Conservation (phyloP, 1,140 invertebrate species). For the Drosophila rhopaloa region DNA sequence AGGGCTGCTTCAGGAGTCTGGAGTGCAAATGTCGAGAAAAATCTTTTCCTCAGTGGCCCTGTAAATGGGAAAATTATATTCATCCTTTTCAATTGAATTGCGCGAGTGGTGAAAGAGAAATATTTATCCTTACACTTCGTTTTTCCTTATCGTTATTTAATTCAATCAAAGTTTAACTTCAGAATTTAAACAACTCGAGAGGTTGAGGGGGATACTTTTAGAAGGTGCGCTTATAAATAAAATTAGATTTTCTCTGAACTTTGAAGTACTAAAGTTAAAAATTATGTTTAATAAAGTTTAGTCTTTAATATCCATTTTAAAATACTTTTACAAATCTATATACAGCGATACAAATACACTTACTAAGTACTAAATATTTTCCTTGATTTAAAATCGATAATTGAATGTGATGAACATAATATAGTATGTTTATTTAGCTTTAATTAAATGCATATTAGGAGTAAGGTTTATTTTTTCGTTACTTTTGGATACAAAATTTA, state of each 20-base stretch:
- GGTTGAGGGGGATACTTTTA: neutral
- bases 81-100: constrained; percentile 34
- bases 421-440: too few relatives aligned
- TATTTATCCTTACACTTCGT: constrained; percentile 32
- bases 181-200: constrained; percentile 3
- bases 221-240: neutral
- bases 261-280: neutral
- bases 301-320: too few relatives aligned
- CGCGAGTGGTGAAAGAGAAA: constrained; percentile 12
- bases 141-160: constrained; percentile 16
- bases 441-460: too few relatives aligned
- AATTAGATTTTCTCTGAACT: neutral
- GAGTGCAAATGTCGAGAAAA: constrained; percentile 42
- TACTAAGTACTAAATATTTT: too few relatives aligned
- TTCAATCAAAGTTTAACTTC: constrained; percentile 27
- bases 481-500: neutral
- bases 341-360: too few relatives aligned
- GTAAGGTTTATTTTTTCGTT: too few relatives aligned
- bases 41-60: constrained; percentile 4
- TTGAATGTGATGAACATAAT: too few relatives aligned
- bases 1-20: constrained; percentile 4
- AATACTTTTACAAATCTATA: too few relatives aligned
- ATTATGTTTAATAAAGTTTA: too few relatives aligned
- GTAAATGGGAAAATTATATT: constrained; percentile 26
- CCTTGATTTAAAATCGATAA: too few relatives aligned